Evolutionary conservation across 1,140 invertebrate species (phyloP), one percentile per base, ranked within the genome.

Genomic region (Cheumatopsyche charites): DNA sequence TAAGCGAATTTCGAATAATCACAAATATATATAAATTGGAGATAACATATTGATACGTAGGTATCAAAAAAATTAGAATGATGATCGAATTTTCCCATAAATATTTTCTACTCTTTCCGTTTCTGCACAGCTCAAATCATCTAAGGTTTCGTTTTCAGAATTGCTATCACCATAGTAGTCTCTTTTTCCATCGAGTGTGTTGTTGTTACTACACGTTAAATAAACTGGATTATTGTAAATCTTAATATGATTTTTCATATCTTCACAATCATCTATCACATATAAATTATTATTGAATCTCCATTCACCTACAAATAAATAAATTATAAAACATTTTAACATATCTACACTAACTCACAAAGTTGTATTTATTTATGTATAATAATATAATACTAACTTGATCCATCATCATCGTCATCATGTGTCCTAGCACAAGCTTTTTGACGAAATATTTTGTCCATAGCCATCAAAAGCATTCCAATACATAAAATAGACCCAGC

Each of bases 151-250:
- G 9, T 36, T 36, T 36, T 36, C 29, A 36, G 29, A 36, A 4
- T 4, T 36, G 9, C 9, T 36, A 36, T 36, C 29, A 36, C 29
- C 9, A 36, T 36, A 36, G 9, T 36, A 36, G 3, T 4, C 3
- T 3, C 9, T 36, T 36, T 36, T 36, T 4, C 29, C 9, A 4
- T 36, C 29, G 29, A 4, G 29, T 4, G 29, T 36, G 9, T 36
- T 36, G 9, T 36, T 36, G 9, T 36, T 36, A 36, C 3, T 36
- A 9, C 29, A 36, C 3, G 29, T 4, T 36, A 9, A 36, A 58
- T 58, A 58, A 17, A 58, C 23, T 2, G 55, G 55, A 58, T 58
- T 58, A 58, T 58, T 58, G 21, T 58, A 58, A 7, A 58, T 58
- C 23, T 58, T 58, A 4, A 26, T 23, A 25, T 58, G 23, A 25